Evolutionary conservation across 1,140 invertebrate species (phyloP).

Genomic region (Leptestheria dahalacensis): DNA sequence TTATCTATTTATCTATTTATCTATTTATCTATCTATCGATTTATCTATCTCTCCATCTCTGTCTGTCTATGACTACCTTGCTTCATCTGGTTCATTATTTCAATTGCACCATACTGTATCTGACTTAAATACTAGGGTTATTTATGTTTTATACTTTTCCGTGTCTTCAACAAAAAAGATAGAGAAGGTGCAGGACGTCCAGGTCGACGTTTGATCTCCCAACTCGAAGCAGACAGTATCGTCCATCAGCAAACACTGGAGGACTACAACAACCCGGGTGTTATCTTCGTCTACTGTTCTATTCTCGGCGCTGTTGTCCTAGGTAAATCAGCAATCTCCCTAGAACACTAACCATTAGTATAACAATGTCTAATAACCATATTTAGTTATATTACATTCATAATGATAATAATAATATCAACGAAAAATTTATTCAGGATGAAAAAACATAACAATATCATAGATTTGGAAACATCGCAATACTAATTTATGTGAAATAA

Average conservation of each 20-base stretch:
- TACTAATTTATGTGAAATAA: neutral
- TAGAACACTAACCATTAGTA: neutral
- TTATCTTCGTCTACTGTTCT: slow-evolving; percentile 28
- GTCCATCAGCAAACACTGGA: slow-evolving; percentile 8
- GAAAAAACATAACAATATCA: neutral
- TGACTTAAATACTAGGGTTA: neutral
- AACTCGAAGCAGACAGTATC: slow-evolving; percentile 18
- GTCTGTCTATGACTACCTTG: neutral
- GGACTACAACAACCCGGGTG: slow-evolving; percentile 14
- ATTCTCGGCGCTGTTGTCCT: slow-evolving; percentile 26
- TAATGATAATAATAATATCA: neutral
- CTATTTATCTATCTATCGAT: no score
- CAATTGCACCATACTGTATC: neutral
- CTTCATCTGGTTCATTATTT: neutral
- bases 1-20: no score
- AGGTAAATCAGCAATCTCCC: slow-evolving; percentile 17
- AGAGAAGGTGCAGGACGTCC: slow-evolving; percentile 20
- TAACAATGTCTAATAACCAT: neutral
- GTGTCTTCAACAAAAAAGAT: slow-evolving; percentile 1
- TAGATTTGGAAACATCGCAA: neutral
- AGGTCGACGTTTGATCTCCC: slow-evolving; percentile 15
- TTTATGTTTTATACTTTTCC: neutral
- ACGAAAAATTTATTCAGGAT: neutral
- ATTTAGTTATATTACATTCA: neutral
- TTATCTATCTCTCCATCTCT: no score